phyloP scores from a whole-genome alignment of 2,797 vertebrate species.

The Sebastes oblongus region DNA sequence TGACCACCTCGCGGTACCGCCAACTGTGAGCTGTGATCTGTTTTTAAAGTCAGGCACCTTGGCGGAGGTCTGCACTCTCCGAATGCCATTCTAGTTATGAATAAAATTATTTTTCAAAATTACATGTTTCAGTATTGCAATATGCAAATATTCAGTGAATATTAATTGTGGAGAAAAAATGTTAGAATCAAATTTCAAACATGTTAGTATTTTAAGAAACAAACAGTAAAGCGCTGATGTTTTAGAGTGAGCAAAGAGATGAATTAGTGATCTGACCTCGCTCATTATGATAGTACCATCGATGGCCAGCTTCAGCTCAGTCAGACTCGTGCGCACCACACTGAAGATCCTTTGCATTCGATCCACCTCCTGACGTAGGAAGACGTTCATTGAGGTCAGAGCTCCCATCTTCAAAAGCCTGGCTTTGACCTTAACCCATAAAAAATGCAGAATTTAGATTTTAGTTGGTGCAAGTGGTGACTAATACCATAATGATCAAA shows the following conservation, averaged over 20 bases:
- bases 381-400: slow-evolving; percentile 89
- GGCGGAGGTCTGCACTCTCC: no score
- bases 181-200: not conserved
- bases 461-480: not conserved
- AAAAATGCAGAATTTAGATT: slow-evolving; percentile 8
- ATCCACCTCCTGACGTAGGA: slow-evolving; percentile 88
- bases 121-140: not conserved
- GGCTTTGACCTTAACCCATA: slow-evolving; percentile 75
- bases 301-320: slow-evolving; percentile 86
- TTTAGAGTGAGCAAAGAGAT: not conserved
- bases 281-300: slow-evolving; percentile 90
- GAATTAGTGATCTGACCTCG: slow-evolving; percentile 44
- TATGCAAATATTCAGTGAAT: not conserved
- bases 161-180: not conserved
- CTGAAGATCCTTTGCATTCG: slow-evolving; percentile 87
- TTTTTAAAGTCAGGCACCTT: no score
- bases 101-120: not conserved
- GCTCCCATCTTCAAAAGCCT: slow-evolving; percentile 85
- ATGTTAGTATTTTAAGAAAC: not conserved
- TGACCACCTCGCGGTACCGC: no score
- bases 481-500: not conserved
- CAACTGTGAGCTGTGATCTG: no score
- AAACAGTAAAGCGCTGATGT: not conserved
- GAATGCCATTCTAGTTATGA: no score
- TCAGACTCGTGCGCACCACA: slow-evolving; percentile 79